These are phyloP conservation scores for Pygocentrus nattereri DNA, from an alignment of 2,797 vertebrate genomes.

Conservation along the genomic window DNA sequence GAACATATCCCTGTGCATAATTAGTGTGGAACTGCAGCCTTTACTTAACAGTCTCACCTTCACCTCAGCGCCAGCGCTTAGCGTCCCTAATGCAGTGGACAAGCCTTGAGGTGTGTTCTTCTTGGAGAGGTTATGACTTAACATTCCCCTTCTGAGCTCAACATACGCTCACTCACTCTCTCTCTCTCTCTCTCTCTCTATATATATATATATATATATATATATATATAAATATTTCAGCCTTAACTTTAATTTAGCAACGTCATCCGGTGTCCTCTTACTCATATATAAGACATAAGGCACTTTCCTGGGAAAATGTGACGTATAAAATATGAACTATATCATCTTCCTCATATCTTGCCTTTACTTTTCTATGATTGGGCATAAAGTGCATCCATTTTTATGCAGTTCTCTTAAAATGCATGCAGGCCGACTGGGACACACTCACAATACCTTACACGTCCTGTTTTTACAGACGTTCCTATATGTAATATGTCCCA, in stretches of 20 bases:
- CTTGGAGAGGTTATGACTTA: not conserved
- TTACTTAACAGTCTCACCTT: not conserved
- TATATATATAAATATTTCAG: not conserved
- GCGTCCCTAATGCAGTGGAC: not conserved
- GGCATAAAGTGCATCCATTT: no score
- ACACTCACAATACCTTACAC: not conserved
- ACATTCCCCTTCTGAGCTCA: no score
- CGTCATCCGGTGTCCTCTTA: not conserved
- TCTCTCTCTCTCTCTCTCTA: not conserved
- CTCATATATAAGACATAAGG: not conserved
- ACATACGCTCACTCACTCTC: not conserved
- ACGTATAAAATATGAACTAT: not conserved
- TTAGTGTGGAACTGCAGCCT: not conserved
- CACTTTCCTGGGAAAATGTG: not conserved
- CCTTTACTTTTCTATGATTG: no score
- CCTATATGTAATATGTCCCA: no score
- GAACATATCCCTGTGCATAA: not conserved
- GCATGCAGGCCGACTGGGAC: conserved; percentile 27
- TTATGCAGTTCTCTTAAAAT: no score
- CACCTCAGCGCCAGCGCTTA: not conserved
- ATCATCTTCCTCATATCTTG: not conserved
- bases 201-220: no score
- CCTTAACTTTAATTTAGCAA: not conserved
- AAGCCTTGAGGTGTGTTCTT: not conserved
- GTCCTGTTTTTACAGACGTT: no score